Evolutionary conservation across 2,888 invertebrate genomes (phyloP).

Genomic region (Taphrorychus bicolor): DNA sequence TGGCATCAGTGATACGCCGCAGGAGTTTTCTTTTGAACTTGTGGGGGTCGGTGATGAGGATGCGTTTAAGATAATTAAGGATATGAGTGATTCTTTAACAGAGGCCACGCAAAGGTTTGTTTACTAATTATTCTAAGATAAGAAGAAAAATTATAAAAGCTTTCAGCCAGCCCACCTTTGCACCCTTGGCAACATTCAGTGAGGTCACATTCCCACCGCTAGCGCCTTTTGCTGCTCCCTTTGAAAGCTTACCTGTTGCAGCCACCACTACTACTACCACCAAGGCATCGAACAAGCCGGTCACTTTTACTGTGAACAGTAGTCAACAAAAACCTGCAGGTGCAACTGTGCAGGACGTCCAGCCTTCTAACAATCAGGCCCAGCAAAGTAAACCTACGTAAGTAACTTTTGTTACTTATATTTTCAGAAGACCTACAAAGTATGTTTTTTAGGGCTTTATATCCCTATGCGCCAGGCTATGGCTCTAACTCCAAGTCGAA

Average conservation of each 20-base stretch:
- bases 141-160: neutral
- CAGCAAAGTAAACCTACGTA: neutral
- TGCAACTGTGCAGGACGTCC: neutral
- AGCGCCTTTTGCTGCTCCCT: neutral
- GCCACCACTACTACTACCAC: neutral
- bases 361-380: neutral
- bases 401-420: neutral
- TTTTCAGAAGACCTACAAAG: neutral
- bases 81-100: conserved; percentile 19
- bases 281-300: neutral
- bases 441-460: neutral
- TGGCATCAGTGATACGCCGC: conserved; percentile 10
- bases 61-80: conserved; percentile 15
- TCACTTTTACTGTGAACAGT: neutral
- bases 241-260: neutral
- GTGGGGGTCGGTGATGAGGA: conserved; percentile 7
- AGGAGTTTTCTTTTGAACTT: conserved; percentile 22
- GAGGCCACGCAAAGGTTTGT: conserved; percentile 19
- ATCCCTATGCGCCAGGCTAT: conserved; percentile 30
- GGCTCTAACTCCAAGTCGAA: neutral
- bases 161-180: conserved; percentile 5
- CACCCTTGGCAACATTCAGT: neutral
- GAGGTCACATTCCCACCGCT: neutral
- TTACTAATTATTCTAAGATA: too few relatives aligned
- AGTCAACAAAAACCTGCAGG: neutral